These are phyloP conservation scores for Acheta domesticus DNA, from an alignment of 2,888 invertebrate genomes.

Conservation along the genomic window DNA sequence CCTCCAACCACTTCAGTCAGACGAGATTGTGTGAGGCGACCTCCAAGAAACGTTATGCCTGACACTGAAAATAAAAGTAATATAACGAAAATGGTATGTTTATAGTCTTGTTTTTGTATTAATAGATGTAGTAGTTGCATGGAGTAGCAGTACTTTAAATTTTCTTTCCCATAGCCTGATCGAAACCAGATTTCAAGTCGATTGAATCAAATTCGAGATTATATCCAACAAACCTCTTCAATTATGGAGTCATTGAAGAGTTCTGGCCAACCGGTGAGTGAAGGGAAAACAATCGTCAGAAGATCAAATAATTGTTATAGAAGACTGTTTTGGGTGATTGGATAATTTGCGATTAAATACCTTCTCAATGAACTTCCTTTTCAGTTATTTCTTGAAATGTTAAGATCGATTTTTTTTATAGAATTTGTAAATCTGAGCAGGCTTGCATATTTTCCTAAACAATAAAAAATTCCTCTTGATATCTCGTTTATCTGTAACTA, in stretches of 20 bases:
- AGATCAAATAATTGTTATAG: too few relatives aligned
- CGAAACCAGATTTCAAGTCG: slow-evolving; percentile 66
- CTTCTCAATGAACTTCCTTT: too few relatives aligned
- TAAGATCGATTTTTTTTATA: too few relatives aligned
- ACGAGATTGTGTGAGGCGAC: background rate
- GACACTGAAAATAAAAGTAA: slow-evolving; percentile 35
- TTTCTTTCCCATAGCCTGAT: slow-evolving; percentile 49
- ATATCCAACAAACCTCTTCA: slow-evolving; percentile 66
- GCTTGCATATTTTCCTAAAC: too few relatives aligned
- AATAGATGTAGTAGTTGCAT: too few relatives aligned
- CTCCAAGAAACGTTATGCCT: slow-evolving; percentile 32
- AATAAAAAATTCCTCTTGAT: too few relatives aligned
- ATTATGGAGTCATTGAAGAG: slow-evolving; percentile 67
- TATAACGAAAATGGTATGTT: slow-evolving; percentile 33
- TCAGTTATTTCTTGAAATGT: too few relatives aligned
- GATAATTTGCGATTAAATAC: too few relatives aligned
- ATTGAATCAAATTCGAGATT: slow-evolving; percentile 68
- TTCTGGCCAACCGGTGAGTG: slow-evolving; percentile 64
- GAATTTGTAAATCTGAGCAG: too few relatives aligned
- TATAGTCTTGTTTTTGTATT: background rate
- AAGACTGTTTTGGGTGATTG: too few relatives aligned
- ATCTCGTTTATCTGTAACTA: too few relatives aligned
- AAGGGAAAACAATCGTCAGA: too few relatives aligned
- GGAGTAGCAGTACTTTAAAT: background rate
- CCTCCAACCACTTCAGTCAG: background rate